phyloP scores from a whole-genome alignment of 2,888 invertebrate genomes.

The Oscheius onirici region DNA sequence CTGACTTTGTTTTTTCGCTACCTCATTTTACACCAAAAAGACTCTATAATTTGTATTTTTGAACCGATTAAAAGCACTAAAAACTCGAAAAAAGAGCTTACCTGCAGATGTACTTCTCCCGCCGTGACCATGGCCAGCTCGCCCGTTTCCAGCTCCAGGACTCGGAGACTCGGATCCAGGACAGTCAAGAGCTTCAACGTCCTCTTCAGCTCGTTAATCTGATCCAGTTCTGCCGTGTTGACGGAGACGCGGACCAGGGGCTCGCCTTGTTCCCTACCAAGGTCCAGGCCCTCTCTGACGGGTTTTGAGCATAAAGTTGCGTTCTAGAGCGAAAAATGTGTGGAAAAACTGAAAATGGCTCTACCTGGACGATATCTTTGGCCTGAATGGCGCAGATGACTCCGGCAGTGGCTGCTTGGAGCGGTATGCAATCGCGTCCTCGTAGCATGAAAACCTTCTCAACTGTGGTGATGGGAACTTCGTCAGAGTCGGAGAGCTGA shows the following conservation, averaged over 20 bases:
- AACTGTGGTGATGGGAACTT: slow-evolving; percentile 6
- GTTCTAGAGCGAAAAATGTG: slow-evolving; percentile 77
- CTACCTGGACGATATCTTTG: slow-evolving; percentile 40
- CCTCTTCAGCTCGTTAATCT: slow-evolving; percentile 55
- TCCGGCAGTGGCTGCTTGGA: slow-evolving; percentile 75
- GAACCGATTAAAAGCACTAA: too few relatives aligned
- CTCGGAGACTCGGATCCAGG: slow-evolving; percentile 56
- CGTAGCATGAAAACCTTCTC: slow-evolving; percentile 83
- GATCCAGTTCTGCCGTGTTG: slow-evolving; percentile 78
- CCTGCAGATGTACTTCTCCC: slow-evolving; percentile 96
- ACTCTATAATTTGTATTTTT: too few relatives aligned
- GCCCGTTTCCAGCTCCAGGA: slow-evolving; percentile 86
- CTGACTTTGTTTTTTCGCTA: too few relatives aligned
- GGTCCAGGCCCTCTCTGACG: slow-evolving; percentile 83
- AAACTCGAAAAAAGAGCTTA: too few relatives aligned
- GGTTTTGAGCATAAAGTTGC: slow-evolving; percentile 80
- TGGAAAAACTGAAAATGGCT: not conserved
- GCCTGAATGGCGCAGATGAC: slow-evolving; percentile 61
- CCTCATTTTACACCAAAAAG: too few relatives aligned
- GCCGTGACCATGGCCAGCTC: slow-evolving; percentile 93
- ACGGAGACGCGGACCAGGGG: slow-evolving; percentile 93
- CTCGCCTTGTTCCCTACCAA: slow-evolving; percentile 72
- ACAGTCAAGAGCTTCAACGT: slow-evolving; percentile 60
- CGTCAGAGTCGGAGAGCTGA: slow-evolving; percentile 24
- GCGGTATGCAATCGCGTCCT: slow-evolving; percentile 86